Evolutionary conservation across 2,113 vertebrate genomes (phyloP), one percentile per base, ranked within the genome.

Genomic region (Aphelocoma coerulescens): DNA sequence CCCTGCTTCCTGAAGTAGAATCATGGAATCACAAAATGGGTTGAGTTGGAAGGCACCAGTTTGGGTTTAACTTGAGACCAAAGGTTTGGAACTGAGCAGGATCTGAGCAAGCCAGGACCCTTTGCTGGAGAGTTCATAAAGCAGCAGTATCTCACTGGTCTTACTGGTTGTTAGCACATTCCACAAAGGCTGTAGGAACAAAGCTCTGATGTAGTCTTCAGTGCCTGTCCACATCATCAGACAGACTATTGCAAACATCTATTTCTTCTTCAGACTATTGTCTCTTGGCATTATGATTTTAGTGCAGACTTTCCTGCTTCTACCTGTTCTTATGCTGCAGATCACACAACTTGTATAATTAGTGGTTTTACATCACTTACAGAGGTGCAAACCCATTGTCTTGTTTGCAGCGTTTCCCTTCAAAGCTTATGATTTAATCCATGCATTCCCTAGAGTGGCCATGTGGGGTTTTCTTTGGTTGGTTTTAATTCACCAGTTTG

Each of bases 1-100:
- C 6, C 6, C 16, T 16, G 7, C 21, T 18, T 43, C 32, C 39
- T 54, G 41, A 24, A 0, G 2, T 2, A 19, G 30, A 4, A 9
- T 3, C 20, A 9, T 10, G 44, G 33, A 14, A 11, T 7, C 52
- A 39, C 39, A n/a, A 5, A 28, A 44, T 1, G 7, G 10, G 7
- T 24, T 33, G 26, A 4, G 37, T 7, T 16, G 27, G 27, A 24
- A 74, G 39, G 22, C 10, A 43, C 3, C 7, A 32, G 1, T 19
- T 21, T 35, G 33, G 3, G 11, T 21, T 69, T 35, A 46, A 26
- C 65, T 35, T 44, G 11, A 66, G 48, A n/a, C 3, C 43, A 37
- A 57, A 51, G 37, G 3, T 73, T 44, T 2, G 3, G 22, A 52
- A 4, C 43, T 63, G 26, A 54, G 35, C 30, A 27, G 10, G 16